Evolutionary conservation across 2,797 vertebrate species (phyloP), one percentile per base, ranked within the genome.

Genomic region (Spondyliosoma cantharus): DNA sequence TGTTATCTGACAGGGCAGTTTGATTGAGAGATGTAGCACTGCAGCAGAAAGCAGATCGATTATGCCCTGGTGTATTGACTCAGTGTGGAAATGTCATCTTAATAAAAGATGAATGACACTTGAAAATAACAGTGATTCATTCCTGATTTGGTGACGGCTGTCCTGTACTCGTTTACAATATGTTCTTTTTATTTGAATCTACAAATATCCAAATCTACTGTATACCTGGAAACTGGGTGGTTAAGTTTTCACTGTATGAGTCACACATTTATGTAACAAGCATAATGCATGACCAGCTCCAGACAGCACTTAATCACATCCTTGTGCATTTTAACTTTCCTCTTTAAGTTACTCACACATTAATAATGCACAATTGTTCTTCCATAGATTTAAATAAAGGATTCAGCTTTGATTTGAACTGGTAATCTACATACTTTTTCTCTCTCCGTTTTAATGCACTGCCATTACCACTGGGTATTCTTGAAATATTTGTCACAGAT

Each of bases 21-120:
- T 89, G 90, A 90, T 87, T 63, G 89, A 91, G 83, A 82, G 90
- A 84, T 75, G 83, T 65, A 70, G 80, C 80, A 45, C 24, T 74
- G 86, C 80, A 74, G 83, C 82, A 80, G 88, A 56, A 67, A 63
- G 81, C 66, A 25, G 84, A 90, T 91, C 85, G 80, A 91, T 92
- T 58, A 29, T 49, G 24, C 80, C 80, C 81, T 8, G 17, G 81
- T 80, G 87, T 79, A 86, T 80, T 65, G 49, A 74, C 72, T 76
- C 63, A 27, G 73, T 68, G 76, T 48, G 25, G 81, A 85, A 82
- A 87, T 88, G 78, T 71, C 85, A 78, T 87, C 84, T 81, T 78
- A 72, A 82, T 83, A 78, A 76, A 86, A 87, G 82, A 90, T 86
- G 80, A 85, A 87, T 86, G 84, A 71, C 83, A 74, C 71, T 75